Evolutionary conservation across 2,888 invertebrate genomes (phyloP).

Genomic region (Hyalella azteca): DNA sequence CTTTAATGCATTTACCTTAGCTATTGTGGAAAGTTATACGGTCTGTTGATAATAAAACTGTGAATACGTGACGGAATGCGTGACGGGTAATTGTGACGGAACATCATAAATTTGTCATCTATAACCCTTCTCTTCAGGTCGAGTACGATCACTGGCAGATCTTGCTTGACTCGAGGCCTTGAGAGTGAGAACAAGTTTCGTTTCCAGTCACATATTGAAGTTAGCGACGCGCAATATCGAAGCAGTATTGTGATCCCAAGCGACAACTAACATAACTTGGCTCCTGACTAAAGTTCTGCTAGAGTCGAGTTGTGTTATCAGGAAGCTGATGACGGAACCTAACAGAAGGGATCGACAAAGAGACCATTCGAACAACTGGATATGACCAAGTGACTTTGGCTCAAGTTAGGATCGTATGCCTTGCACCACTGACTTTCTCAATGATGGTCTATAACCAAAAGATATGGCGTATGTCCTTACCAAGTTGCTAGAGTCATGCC

Average conservation of each 20-base stretch:
- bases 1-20: no score
- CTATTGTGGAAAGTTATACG: no score
- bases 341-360: not conserved
- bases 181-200: constrained; percentile 14
- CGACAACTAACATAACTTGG: constrained; percentile 34
- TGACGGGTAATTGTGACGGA: no score
- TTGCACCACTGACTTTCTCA: not conserved
- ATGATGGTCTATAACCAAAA: not conserved
- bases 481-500: no score
- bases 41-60: no score
- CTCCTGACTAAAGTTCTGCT: constrained; percentile 17
- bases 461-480: no score
- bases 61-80: no score
- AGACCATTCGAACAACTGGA: no score
- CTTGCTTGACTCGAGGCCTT: not conserved
- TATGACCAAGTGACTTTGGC: constrained; percentile 9
- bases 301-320: constrained; percentile 21
- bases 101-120: no score
- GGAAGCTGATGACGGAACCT: constrained; percentile 19
- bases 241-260: constrained; percentile 31
- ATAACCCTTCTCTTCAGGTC: no score
- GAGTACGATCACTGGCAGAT: no score
- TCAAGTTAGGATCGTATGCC: constrained; percentile 12
- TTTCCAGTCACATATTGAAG: constrained; percentile 35
- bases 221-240: constrained; percentile 16